Evolutionary conservation across 2,113 vertebrate genomes (phyloP).

Genomic region (Nansenia antarctica): DNA sequence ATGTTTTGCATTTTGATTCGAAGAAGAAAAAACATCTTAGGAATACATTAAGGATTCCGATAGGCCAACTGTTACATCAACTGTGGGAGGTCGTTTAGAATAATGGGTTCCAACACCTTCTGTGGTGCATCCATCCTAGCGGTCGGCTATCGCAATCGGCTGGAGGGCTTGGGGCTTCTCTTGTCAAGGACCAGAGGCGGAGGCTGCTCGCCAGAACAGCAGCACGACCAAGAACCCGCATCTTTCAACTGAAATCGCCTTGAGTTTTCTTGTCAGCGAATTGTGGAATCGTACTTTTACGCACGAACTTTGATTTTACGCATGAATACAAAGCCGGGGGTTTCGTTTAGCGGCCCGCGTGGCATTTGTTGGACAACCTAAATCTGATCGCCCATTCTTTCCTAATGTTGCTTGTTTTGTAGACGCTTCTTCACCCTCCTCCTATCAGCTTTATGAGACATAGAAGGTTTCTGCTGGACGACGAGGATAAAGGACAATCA

Average conservation of each 20-base stretch:
- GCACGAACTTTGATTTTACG: constrained; percentile 18
- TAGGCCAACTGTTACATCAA: constrained; percentile 27
- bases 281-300: constrained; percentile 12
- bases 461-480: neutral
- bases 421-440: neutral
- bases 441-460: neutral
- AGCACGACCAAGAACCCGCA: constrained; percentile 38
- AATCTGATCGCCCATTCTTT: neutral
- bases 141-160: constrained; percentile 64
- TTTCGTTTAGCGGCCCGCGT: neutral
- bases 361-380: neutral
- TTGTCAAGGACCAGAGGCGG: constrained; percentile 63
- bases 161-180: constrained; percentile 42
- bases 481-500: neutral
- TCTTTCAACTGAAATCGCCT: constrained; percentile 27
- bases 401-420: neutral
- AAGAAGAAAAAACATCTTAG: neutral
- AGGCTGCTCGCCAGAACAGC: constrained; percentile 29
- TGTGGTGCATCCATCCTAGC: constrained; percentile 72
- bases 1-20: neutral
- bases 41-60: constrained; percentile 8
- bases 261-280: constrained; percentile 21
- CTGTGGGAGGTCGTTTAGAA: constrained; percentile 61
- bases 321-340: neutral
- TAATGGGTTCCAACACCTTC: constrained; percentile 60